These are phyloP conservation scores for Onychostoma macrolepis DNA, from an alignment of 2,113 vertebrate species.

Conservation along the genomic window DNA sequence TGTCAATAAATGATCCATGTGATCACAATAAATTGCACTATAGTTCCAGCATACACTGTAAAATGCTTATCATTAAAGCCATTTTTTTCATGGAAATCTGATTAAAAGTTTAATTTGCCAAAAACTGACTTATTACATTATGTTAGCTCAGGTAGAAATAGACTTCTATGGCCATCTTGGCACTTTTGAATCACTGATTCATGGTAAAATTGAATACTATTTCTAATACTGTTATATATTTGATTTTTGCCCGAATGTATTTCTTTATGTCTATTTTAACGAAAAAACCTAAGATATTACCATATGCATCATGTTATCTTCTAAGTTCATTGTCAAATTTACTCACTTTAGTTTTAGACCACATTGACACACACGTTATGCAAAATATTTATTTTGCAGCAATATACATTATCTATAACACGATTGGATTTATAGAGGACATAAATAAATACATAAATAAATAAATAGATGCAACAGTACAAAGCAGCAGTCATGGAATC, in stretches of 20 bases:
- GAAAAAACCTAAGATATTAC: background rate
- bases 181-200: background rate
- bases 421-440: slow-evolving; percentile 56
- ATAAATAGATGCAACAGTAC: slow-evolving; percentile 56
- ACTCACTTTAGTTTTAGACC: background rate
- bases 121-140: background rate
- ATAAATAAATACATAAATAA: slow-evolving; percentile 69
- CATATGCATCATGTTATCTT: background rate
- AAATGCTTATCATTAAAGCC: background rate
- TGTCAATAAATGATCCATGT: background rate
- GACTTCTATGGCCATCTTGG: background rate
- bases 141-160: background rate
- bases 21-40: background rate
- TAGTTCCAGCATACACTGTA: background rate
- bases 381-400: slow-evolving; percentile 73
- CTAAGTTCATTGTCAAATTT: slow-evolving; percentile 32
- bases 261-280: background rate
- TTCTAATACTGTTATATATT: too few relatives aligned
- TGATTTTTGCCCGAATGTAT: background rate
- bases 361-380: slow-evolving; percentile 55
- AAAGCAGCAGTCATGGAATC: slow-evolving; percentile 35
- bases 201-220: background rate
- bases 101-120: background rate
- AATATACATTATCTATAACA: slow-evolving; percentile 56
- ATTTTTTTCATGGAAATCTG: background rate